Percentiles rank a stretch among this genome's conserved stretches.
Evolutionary conservation across 2,888 invertebrate genomes (phyloP).

Genomic region (Drosophila formosana): DNA sequence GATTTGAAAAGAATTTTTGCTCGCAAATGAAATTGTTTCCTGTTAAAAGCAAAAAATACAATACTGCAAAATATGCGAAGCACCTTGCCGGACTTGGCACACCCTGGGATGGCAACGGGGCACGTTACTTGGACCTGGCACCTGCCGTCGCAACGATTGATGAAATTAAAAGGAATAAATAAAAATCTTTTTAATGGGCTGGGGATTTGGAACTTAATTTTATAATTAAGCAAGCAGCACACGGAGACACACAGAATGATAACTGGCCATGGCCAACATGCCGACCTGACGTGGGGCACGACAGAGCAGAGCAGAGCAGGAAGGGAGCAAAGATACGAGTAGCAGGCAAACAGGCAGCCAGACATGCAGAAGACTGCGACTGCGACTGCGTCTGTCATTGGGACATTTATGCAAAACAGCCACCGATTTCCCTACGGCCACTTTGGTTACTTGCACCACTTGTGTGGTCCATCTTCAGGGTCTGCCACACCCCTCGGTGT

Average conservation of each 20-base stretch:
- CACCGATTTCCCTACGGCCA: slow-evolving; percentile 53
- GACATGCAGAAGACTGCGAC: not conserved
- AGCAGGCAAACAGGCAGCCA: slow-evolving; percentile 13
- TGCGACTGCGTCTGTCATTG: slow-evolving; percentile 24
- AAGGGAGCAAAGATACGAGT: slow-evolving; percentile 35
- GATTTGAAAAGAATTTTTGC: slow-evolving; percentile 78
- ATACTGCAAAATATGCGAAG: slow-evolving; percentile 39
- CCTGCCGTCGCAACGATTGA: slow-evolving; percentile 79
- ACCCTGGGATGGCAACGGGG: slow-evolving; percentile 20
- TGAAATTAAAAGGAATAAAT: slow-evolving; percentile 80
- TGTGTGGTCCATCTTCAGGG: slow-evolving; percentile 65
- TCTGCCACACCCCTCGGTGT: slow-evolving; percentile 29
- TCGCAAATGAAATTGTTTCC: slow-evolving; percentile 82
- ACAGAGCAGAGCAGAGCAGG: not conserved
- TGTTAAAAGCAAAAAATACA: slow-evolving; percentile 69
- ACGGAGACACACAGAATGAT: slow-evolving; percentile 41
- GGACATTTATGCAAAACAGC: slow-evolving; percentile 76
- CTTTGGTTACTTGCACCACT: slow-evolving; percentile 44
- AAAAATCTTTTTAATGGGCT: slow-evolving; percentile 75
- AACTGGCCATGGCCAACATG: slow-evolving; percentile 11
- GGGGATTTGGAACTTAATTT: slow-evolving; percentile 79
- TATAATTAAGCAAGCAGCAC: slow-evolving; percentile 77
- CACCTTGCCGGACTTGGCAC: slow-evolving; percentile 1
- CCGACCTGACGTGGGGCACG: not conserved
- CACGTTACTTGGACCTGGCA: slow-evolving; percentile 50